phyloP scores from a whole-genome alignment of 1,140 invertebrate species.

The Zophobas atratus region DNA sequence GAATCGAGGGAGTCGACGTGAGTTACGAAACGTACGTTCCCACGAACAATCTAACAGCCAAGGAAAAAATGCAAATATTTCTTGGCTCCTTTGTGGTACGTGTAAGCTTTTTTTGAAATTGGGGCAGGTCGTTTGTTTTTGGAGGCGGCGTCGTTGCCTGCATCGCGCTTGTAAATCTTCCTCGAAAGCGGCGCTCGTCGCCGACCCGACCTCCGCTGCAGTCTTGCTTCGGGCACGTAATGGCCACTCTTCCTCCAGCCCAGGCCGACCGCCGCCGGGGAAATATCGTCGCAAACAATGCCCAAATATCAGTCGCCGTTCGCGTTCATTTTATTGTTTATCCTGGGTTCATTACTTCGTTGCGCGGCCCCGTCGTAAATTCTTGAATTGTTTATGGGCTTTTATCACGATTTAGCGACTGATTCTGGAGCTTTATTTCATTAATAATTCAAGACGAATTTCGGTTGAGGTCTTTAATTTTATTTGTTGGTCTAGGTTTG shows the following conservation, averaged over 20 bases:
- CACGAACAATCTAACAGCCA: too few relatives aligned
- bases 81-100: too few relatives aligned
- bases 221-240: constrained; percentile 8
- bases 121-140: too few relatives aligned
- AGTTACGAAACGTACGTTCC: too few relatives aligned
- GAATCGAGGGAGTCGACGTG: too few relatives aligned
- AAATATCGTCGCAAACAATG: constrained; percentile 30
- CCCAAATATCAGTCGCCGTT: constrained; percentile 23
- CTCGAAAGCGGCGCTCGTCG: not conserved
- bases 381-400: constrained; percentile 42
- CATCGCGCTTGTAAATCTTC: too few relatives aligned
- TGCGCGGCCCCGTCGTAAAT: constrained; percentile 12
- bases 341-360: constrained; percentile 19
- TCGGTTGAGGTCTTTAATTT: constrained; percentile 37
- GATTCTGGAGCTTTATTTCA: constrained; percentile 35
- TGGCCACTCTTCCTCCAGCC: constrained; percentile 15
- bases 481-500: constrained; percentile 41
- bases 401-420: constrained; percentile 40
- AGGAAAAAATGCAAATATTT: too few relatives aligned
- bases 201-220: not conserved
- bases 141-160: too few relatives aligned
- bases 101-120: too few relatives aligned
- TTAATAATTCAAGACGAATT: constrained; percentile 39
- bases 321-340: constrained; percentile 35
- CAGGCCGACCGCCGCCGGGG: not conserved